Conservation (phyloP, 2,888 invertebrate species). For the Hoplodrina blanda region DNA sequence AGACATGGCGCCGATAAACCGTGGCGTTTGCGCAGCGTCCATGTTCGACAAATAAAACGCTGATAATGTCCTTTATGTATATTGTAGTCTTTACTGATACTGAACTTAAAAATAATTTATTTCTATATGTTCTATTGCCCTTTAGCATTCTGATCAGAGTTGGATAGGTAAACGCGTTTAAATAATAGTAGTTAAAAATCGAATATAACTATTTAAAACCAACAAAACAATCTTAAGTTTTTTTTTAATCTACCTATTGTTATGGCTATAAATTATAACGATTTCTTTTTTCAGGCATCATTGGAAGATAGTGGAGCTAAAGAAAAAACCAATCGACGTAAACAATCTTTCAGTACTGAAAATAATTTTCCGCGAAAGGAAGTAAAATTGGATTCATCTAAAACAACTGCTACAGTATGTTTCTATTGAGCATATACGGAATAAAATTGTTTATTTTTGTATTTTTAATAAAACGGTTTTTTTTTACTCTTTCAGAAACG, state of each 20-base stretch:
- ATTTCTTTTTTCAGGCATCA: slow-evolving; percentile 30
- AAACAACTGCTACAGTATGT: slow-evolving; percentile 31
- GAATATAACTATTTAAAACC: background rate
- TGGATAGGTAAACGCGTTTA: background rate
- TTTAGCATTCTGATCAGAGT: background rate
- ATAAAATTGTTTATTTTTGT: background rate
- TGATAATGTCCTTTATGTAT: too few relatives aligned
- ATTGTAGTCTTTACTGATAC: background rate
- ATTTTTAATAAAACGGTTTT: background rate
- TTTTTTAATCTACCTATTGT: background rate
- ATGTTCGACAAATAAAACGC: too few relatives aligned
- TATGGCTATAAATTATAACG: background rate
- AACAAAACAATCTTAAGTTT: background rate
- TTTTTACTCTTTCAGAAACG: slow-evolving; percentile 54
- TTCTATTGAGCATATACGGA: background rate
- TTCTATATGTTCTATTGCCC: background rate
- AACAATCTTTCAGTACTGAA: slow-evolving; percentile 14
- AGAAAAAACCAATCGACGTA: slow-evolving; percentile 1
- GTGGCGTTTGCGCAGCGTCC: too few relatives aligned
- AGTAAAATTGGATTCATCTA: background rate
- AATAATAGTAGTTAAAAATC: background rate
- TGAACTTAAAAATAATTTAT: background rate
- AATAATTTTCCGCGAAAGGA: slow-evolving; percentile 6
- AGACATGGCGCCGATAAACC: too few relatives aligned
- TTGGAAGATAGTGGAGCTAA: background rate